A percentile compares a stretch with the other conserved stretches of the same genome.
Evolutionary conservation across 2,113 vertebrate species (phyloP).

Genomic region (Lipophrys pholis): DNA sequence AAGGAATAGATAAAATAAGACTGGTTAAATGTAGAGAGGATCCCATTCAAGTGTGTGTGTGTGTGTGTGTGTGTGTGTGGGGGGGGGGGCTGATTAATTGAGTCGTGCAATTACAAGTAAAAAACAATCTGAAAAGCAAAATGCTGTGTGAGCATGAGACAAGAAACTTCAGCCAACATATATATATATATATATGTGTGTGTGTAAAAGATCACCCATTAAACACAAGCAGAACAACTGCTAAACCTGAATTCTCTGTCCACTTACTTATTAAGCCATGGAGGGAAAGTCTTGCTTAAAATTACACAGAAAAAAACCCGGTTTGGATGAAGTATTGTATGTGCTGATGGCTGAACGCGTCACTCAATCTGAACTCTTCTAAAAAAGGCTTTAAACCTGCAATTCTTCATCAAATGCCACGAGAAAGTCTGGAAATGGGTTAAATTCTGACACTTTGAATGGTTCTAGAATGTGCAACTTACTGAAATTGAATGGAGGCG

Average conservation of each 20-base stretch:
- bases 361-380: slow-evolving; percentile 9
- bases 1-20: slow-evolving; percentile 38
- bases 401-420: slow-evolving; percentile 7
- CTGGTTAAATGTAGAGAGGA: slow-evolving; percentile 28
- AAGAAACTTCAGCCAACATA: slow-evolving; percentile 1
- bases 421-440: not conserved
- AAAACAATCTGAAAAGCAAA: slow-evolving; percentile 12
- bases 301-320: slow-evolving; percentile 21
- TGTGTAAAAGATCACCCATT: slow-evolving; percentile 8
- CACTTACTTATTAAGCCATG: not conserved
- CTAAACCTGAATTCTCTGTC: slow-evolving; percentile 19
- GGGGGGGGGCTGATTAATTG: slow-evolving; percentile 25
- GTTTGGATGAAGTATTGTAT: slow-evolving; percentile 30
- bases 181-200: no score
- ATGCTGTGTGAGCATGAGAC: slow-evolving; percentile 21
- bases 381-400: slow-evolving; percentile 4
- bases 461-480: slow-evolving; percentile 1
- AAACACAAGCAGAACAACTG: slow-evolving; percentile 20
- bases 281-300: slow-evolving; percentile 12
- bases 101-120: slow-evolving; percentile 13
- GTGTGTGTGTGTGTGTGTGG: no score
- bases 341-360: slow-evolving; percentile 41
- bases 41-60: not conserved
- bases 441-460: not conserved
- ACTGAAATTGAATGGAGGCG: not conserved